phyloP scores from a whole-genome alignment of 2,797 vertebrate genomes.

The Cuniculus paca region DNA sequence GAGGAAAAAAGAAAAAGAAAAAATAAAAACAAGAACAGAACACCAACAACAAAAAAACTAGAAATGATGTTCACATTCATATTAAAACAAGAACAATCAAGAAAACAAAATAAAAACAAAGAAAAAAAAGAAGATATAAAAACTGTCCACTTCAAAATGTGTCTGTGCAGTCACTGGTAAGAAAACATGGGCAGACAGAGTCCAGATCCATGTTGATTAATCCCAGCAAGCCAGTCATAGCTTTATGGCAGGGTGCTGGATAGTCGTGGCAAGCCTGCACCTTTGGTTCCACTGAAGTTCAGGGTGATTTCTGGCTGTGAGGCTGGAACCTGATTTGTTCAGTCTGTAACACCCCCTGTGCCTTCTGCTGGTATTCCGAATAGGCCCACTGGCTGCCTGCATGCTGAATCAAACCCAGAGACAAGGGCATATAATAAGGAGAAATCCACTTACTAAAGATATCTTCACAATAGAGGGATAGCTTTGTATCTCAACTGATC shows the following conservation, averaged over 20 bases:
- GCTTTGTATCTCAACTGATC: neutral
- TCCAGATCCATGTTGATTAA: neutral
- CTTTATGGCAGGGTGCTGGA: neutral
- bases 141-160: neutral
- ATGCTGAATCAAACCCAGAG: neutral
- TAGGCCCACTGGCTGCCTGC: neutral
- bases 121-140: neutral
- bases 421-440: neutral
- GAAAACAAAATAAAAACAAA: neutral
- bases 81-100: neutral
- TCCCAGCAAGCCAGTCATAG: neutral
- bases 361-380: neutral
- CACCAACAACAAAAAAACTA: neutral
- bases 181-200: neutral
- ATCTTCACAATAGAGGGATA: neutral
- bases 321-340: no score
- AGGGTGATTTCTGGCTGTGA: no score
- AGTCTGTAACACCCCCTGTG: no score
- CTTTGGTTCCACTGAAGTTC: no score
- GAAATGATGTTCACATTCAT: neutral
- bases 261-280: no score
- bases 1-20: neutral
- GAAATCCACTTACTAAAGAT: neutral
- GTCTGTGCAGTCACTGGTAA: neutral
- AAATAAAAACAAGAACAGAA: neutral